Conservation (phyloP, 2,113 vertebrate species). For the Vidua macroura region DNA sequence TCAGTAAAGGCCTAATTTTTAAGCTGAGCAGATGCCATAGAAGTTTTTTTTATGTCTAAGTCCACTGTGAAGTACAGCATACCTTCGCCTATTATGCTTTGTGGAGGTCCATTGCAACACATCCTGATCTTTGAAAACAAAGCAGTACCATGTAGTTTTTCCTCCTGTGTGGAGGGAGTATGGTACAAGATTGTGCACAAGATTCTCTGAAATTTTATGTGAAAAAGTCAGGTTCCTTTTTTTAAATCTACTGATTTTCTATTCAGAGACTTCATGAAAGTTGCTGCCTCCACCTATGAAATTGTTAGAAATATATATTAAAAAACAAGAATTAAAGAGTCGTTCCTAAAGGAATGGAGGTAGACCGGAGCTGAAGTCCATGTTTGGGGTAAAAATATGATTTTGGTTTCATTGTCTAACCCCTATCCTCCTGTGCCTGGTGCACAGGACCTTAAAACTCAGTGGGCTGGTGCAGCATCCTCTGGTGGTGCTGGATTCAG, state of each 20-base stretch:
- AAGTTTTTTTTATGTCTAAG: background rate
- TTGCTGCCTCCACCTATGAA: background rate
- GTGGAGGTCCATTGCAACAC: background rate
- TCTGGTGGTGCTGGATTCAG: background rate
- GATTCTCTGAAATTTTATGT: background rate
- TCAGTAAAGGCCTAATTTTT: background rate
- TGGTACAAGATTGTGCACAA: background rate
- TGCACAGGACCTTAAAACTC: background rate
- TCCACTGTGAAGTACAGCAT: background rate
- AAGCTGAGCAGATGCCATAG: background rate
- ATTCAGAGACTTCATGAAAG: background rate
- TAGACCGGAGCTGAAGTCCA: background rate
- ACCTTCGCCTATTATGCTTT: background rate
- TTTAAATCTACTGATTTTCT: background rate
- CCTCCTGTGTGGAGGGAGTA: background rate
- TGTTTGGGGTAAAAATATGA: background rate
- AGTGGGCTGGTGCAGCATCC: accelerated
- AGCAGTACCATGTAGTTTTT: background rate
- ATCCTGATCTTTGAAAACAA: background rate
- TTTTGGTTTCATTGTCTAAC: background rate
- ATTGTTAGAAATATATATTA: background rate
- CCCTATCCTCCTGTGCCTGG: background rate
- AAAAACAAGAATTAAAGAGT: background rate
- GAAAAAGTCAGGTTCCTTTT: background rate
- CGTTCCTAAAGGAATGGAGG: background rate